Evolutionary conservation across 2,888 invertebrate species (phyloP).

Genomic region (Cyclophora punctaria): DNA sequence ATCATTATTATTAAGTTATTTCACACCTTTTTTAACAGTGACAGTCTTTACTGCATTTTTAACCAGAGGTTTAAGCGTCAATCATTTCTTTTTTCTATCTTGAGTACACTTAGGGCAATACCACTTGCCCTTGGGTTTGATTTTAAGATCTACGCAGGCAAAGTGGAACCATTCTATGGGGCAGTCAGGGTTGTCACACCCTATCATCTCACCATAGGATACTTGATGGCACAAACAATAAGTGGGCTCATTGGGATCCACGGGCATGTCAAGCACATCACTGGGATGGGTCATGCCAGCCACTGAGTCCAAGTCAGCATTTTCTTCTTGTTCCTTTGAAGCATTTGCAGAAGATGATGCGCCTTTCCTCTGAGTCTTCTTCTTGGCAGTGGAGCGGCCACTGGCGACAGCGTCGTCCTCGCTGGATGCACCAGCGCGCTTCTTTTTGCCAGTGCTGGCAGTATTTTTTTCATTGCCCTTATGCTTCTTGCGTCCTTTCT

Average conservation of each 20-base stretch:
- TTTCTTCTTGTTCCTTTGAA: constrained; percentile 60
- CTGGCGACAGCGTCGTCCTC: constrained; percentile 60
- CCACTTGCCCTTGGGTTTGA: constrained; percentile 96
- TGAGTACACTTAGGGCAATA: constrained; percentile 94
- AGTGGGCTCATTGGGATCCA: constrained; percentile 98
- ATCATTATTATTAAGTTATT: constrained; percentile 28
- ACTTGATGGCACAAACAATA: constrained; percentile 98
- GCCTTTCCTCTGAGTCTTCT: constrained; percentile 59
- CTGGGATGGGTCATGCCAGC: constrained; percentile 85
- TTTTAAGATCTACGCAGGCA: constrained; percentile 91
- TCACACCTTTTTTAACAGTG: constrained; percentile 51
- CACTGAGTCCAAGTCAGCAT: constrained; percentile 67
- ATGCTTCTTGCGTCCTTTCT: constrained; percentile 67
- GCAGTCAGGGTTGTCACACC: constrained; percentile 93
- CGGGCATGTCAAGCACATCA: constrained; percentile 92
- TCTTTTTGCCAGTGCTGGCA: constrained; percentile 64
- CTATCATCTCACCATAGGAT: constrained; percentile 97
- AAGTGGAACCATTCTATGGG: constrained; percentile 98
- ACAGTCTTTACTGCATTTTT: constrained; percentile 61
- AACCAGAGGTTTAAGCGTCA: constrained; percentile 41
- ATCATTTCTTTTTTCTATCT: constrained; percentile 86
- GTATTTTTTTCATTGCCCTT: constrained; percentile 58
- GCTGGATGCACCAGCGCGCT: constrained; percentile 71
- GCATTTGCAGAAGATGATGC: constrained; percentile 47
- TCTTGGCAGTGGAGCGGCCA: constrained; percentile 59